Base-by-base conservation (phyloP, 2,113 vertebrate genomes). In the Pomatostomus ruficeps region DNA sequence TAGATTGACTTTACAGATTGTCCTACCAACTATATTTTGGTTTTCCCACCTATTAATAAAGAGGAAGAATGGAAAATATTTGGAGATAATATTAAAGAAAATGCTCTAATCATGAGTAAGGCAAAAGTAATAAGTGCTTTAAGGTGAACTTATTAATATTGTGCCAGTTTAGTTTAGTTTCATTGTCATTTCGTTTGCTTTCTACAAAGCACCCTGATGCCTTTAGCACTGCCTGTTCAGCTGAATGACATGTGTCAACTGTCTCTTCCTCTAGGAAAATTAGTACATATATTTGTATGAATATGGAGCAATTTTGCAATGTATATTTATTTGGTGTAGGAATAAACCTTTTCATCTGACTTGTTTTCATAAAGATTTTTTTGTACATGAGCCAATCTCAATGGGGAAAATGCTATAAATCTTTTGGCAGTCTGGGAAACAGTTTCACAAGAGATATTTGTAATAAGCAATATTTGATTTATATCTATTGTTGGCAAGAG, bases 381-480 rank as follows among this genome's bases (percentile, higher is more conserved):
- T 75, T 91, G 40, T 63, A 28, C 36, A 5, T 48, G 6, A 75
- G 35, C 83, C 77, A 84, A 0, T 81, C 28, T 75, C 45, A 75
- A 26, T 43, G 46, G 15, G 24, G 40, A 95, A 94, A 91, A 86
- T 78, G 43, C 52, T 81, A 51, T 81, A 95, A 95, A 89, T 91
- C 80, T 78, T 83, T 63, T 49, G 20, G 21, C 77, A 87, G 36
- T 65, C 73, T 92, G 55, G 48, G 68, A 95, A 93, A 59, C n/a
- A 72, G 76, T 67, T 48, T 95, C n/a, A 81, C 48, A 71, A 87
- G n/a, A 96, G 93, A 91, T 95, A 87, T 85, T 91, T 93, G 7
- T 72, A 68, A 91, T 49, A 85, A 79, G 23, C n/a, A 73, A 86
- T 95, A 81, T 92, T 97, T 94, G 36, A 8, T 86, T 96, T 93